These are phyloP conservation scores for Varanus komodoensis DNA, from an alignment of 2,113 vertebrate genomes.

Conservation along the genomic window DNA sequence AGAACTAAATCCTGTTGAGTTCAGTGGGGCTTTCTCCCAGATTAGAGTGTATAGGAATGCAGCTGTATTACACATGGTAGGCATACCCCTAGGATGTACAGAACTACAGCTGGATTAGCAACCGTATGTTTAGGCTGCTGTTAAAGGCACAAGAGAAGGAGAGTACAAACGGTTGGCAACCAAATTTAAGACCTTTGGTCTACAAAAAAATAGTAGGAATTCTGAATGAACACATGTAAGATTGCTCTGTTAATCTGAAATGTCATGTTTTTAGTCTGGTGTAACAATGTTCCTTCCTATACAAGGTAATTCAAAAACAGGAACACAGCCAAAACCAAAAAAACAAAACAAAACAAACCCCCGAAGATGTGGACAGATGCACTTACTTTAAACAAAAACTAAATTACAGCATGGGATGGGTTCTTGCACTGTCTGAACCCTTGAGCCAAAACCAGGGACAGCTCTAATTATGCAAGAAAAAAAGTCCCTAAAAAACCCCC, in stretches of 20 bases:
- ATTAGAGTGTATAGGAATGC: not conserved
- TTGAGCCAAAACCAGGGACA: slow-evolving; percentile 37
- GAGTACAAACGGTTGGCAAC: not conserved
- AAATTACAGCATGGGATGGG: slow-evolving; percentile 41
- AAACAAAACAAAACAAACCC: not conserved
- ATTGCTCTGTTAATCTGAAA: slow-evolving; percentile 16
- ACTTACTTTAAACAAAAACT: slow-evolving; percentile 46
- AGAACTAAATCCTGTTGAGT: not conserved
- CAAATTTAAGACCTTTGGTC: slow-evolving; percentile 30
- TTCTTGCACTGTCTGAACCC: slow-evolving; percentile 46
- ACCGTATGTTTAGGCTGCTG: not conserved
- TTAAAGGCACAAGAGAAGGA: not conserved
- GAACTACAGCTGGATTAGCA: not conserved
- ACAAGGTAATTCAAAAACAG: slow-evolving; percentile 54
- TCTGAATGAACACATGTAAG: slow-evolving; percentile 22
- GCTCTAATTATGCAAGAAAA: slow-evolving; percentile 58
- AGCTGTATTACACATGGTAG: not conserved
- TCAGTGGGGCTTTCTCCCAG: not conserved
- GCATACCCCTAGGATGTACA: not conserved
- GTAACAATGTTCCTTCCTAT: slow-evolving; percentile 70
- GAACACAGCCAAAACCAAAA: slow-evolving; percentile 49
- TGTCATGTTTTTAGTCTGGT: slow-evolving; percentile 62
- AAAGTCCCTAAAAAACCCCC: not conserved
- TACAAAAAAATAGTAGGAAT: not conserved
- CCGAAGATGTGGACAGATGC: slow-evolving; percentile 49